These are phyloP conservation scores for Cartodere bifasciata DNA, from an alignment of 2,888 invertebrate genomes.

Conservation along the genomic window DNA sequence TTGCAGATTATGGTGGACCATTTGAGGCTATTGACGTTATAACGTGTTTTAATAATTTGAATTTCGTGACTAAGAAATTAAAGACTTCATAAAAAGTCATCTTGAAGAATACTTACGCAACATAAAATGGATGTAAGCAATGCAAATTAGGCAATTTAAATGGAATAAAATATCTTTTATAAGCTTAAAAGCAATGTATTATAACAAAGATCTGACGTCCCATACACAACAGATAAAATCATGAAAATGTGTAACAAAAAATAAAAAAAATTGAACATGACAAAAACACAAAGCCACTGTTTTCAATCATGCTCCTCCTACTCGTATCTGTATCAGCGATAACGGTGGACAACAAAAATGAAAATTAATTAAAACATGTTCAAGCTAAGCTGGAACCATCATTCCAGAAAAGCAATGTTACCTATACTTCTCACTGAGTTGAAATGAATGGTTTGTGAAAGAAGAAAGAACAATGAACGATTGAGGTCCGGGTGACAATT, in stretches of 20 bases:
- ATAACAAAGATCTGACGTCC: constrained; percentile 1
- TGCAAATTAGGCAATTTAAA: no score
- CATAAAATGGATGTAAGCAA: no score
- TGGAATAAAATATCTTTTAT: no score
- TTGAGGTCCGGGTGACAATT: constrained; percentile 35
- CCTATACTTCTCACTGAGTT: no score
- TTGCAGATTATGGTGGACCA: no score
- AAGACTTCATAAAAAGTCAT: no score
- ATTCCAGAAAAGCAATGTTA: constrained; percentile 27
- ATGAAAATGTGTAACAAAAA: constrained; percentile 9
- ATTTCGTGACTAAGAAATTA: no score
- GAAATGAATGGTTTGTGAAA: constrained; percentile 32
- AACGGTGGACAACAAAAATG: constrained; percentile 29
- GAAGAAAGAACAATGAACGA: constrained; percentile 35
- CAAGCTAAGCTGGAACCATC: constrained; percentile 27
- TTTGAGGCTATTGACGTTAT: no score
- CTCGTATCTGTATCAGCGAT: constrained; percentile 20
- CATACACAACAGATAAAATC: neutral
- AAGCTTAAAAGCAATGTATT: no score
- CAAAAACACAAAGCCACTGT: constrained; percentile 28
- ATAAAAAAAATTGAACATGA: constrained; percentile 22
- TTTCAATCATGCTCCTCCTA: constrained; percentile 28
- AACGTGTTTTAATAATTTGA: no score
- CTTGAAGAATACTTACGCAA: no score
- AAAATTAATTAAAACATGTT: constrained; percentile 34